Evolutionary conservation across 2,797 vertebrate species (phyloP).

Genomic region (Syndactyla subalaris): DNA sequence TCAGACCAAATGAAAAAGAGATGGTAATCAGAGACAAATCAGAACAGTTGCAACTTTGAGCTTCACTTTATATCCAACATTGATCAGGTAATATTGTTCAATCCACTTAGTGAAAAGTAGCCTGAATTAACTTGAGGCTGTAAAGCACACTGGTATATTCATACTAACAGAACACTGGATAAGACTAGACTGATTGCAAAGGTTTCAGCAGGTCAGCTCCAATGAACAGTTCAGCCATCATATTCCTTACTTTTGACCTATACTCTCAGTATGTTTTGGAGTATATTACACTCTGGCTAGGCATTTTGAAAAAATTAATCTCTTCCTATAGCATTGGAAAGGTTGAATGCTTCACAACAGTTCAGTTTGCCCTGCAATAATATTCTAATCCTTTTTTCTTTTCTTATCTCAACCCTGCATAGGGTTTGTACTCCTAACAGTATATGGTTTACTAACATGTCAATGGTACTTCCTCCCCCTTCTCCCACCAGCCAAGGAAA

Average conservation of each 20-base stretch:
- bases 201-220: neutral
- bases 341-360: conserved; percentile 51
- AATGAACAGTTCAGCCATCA: neutral
- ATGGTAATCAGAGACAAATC: neutral
- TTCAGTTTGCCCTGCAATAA: conserved; percentile 60
- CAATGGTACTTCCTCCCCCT: conserved; percentile 14
- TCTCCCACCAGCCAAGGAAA: conserved; percentile 4
- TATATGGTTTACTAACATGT: conserved; percentile 47
- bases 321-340: conserved; percentile 65
- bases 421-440: conserved; percentile 40
- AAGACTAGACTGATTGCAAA: neutral
- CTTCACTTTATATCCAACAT: neutral
- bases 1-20: neutral
- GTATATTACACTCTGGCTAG: conserved; percentile 35
- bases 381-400: conserved; percentile 69
- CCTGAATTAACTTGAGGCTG: neutral
- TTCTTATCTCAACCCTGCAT: conserved; percentile 72
- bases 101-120: neutral
- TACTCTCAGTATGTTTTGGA: neutral
- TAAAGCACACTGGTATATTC: neutral
- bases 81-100: neutral
- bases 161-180: neutral
- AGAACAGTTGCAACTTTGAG: neutral
- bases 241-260: conserved; percentile 33
- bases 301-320: conserved; percentile 65